A percentile compares a stretch with the other conserved stretches of the same genome.
Conservation (phyloP, 2,113 vertebrate genomes). For the Vidua macroura region DNA sequence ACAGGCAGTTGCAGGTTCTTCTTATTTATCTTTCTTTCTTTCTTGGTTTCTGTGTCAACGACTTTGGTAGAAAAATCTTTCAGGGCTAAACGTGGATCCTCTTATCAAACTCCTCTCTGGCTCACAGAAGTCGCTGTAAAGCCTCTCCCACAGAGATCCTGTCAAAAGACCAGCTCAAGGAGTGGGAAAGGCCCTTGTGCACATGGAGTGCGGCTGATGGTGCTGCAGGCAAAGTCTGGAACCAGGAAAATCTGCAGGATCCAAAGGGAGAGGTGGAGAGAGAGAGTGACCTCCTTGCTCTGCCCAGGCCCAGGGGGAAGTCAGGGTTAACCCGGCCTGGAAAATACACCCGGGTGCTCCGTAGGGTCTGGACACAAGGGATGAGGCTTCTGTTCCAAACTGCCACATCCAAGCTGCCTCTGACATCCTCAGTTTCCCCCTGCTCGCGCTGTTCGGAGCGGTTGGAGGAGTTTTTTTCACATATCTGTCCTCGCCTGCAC, state of each 20-base stretch:
- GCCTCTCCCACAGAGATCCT: not conserved
- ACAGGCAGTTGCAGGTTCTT: not conserved
- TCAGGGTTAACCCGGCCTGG: not conserved
- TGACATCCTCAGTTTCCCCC: not conserved
- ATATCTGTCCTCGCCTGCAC: not conserved
- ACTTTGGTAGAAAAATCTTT: not conserved
- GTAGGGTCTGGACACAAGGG: not conserved
- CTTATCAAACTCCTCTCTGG: not conserved
- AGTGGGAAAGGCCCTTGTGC: not conserved
- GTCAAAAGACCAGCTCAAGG: not conserved
- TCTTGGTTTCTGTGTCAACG: not conserved
- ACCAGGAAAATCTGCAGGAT: not conserved
- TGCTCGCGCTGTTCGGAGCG: rapidly evolving
- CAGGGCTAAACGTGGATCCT: not conserved
- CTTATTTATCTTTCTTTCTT: not conserved
- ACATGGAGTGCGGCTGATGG: not conserved
- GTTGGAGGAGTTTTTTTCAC: not conserved
- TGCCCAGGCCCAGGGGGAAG: not conserved
- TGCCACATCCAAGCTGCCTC: not conserved
- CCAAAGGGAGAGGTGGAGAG: not conserved
- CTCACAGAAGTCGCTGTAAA: not conserved
- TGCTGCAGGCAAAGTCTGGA: not conserved
- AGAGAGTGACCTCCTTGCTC: not conserved
- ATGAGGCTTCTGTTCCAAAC: not conserved
- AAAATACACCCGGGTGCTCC: rapidly evolving